Base-by-base conservation (phyloP, 2,888 invertebrate genomes). In the Eledone cirrhosa region DNA sequence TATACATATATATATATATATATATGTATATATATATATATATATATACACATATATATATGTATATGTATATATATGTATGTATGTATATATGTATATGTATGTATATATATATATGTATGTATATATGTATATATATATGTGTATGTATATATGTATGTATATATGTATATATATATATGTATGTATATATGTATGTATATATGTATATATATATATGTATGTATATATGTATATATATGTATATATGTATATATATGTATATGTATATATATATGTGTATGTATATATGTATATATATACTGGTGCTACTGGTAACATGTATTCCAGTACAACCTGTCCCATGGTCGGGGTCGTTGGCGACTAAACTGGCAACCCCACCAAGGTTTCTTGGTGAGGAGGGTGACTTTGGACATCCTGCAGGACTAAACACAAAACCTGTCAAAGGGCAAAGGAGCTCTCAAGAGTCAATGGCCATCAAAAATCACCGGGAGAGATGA, bases 1-100 rank as follows among this genome's bases (percentile, higher is more conserved):
- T 11, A 63, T 63, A 63, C 24, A 63, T 63, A 63, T 63, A 63
- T 63, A 63, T 63, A 63, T 11, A 63, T 63, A 63, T 63, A 63
- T 63, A 63, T 63, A 63, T 63, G 24, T 11, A 63, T 14, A 14
- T 11, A 63, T 63, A 8, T 63, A 63, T 63, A 63, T 63, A 63
- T 8, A 8, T 8, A 63, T 7, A 14, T 63, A 63, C 24, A 8
- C 24, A 63, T 14, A 5, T 8, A 4, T 63, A 63, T 14, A 14
- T 63, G 5, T 63, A 63, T 24, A 14, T 63, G 5, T 63, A 53
- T 53, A 53, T 53, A 53, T 53, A 53, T 53, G 5, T 5, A 53
- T 53, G n/a, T 53, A 53, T 53, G n/a, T 53, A 53, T 53, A 53
- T 53, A 53, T 5, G n/a, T 53, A 53, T 53, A 53, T 53, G n/a